A percentile compares a stretch with the other conserved stretches of the same genome.
Conservation (phyloP, 2,888 invertebrate genomes). For the Chelonus formosanus region DNA sequence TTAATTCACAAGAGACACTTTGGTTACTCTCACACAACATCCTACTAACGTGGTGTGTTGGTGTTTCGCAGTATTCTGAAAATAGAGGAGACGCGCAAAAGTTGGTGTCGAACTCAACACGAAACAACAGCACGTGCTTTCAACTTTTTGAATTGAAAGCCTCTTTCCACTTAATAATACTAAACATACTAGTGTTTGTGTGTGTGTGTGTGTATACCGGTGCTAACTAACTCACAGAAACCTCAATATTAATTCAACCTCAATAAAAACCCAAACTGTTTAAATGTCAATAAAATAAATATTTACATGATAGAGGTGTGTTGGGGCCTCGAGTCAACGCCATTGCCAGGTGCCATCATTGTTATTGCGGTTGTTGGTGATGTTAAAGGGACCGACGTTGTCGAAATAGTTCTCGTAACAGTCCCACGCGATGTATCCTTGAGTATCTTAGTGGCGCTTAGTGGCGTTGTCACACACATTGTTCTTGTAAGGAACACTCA, state of each 20-base stretch:
- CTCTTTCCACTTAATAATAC: too few relatives aligned
- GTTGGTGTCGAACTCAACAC: slow-evolving; percentile 7
- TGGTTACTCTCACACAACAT: slow-evolving; percentile 2
- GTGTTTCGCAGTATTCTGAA: slow-evolving; percentile 33
- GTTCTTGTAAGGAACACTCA: slow-evolving; percentile 41
- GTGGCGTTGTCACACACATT: slow-evolving; percentile 61
- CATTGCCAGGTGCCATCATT: slow-evolving; percentile 37
- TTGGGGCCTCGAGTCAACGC: slow-evolving; percentile 49
- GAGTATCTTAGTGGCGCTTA: slow-evolving; percentile 57
- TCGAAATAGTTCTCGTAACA: slow-evolving; percentile 48
- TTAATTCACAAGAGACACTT: slow-evolving; percentile 16
- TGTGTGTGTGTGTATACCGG: background rate
- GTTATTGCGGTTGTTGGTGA: slow-evolving; percentile 18
- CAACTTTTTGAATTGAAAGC: background rate
- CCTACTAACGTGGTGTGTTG: slow-evolving; percentile 8
- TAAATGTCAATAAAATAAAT: slow-evolving; percentile 33
- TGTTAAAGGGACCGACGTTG: slow-evolving; percentile 39
- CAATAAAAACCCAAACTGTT: too few relatives aligned
- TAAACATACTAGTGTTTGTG: background rate
- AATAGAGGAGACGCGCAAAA: slow-evolving; percentile 29
- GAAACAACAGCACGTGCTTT: slow-evolving; percentile 33
- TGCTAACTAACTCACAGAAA: too few relatives aligned
- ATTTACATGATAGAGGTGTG: slow-evolving; percentile 63
- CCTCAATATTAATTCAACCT: background rate
- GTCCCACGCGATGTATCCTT: slow-evolving; percentile 53